These are phyloP conservation scores for Mactra quadrangularis DNA, from an alignment of 1,140 invertebrate species.

Conservation along the genomic window DNA sequence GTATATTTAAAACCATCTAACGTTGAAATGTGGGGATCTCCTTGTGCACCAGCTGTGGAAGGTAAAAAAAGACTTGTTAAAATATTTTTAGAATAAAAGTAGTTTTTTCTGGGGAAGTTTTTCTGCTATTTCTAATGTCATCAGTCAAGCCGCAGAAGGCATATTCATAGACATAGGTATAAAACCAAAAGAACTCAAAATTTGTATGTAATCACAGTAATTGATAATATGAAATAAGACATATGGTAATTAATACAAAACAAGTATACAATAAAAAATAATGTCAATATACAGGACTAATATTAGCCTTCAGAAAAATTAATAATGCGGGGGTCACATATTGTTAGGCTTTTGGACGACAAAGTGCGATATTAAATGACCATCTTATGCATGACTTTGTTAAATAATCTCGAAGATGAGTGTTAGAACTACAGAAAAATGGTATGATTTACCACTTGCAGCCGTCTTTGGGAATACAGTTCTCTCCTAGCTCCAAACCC, in stretches of 20 bases:
- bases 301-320: too few species aligned
- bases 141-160: not conserved
- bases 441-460: not conserved
- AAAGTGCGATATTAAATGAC: too few species aligned
- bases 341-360: too few species aligned
- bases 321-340: too few species aligned
- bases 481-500: too few species aligned
- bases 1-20: conserved; percentile 96
- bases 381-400: too few species aligned
- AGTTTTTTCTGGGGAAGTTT: not conserved
- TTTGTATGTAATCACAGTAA: not conserved
- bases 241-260: too few species aligned
- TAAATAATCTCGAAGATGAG: too few species aligned
- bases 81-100: not conserved
- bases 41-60: conserved; percentile 79
- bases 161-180: not conserved
- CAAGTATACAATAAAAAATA: too few species aligned
- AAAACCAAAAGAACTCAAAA: not conserved
- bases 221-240: not conserved
- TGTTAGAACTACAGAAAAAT: too few species aligned
- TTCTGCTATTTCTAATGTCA: not conserved
- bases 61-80: not conserved
- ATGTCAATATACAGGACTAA: too few species aligned
- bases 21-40: conserved; percentile 97
- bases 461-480: too few species aligned